Percentiles rank a stretch among this genome's conserved stretches.
These are phyloP conservation scores for Diplodus puntazzo DNA, from an alignment of 2,797 vertebrate species.

Conservation along the genomic window DNA sequence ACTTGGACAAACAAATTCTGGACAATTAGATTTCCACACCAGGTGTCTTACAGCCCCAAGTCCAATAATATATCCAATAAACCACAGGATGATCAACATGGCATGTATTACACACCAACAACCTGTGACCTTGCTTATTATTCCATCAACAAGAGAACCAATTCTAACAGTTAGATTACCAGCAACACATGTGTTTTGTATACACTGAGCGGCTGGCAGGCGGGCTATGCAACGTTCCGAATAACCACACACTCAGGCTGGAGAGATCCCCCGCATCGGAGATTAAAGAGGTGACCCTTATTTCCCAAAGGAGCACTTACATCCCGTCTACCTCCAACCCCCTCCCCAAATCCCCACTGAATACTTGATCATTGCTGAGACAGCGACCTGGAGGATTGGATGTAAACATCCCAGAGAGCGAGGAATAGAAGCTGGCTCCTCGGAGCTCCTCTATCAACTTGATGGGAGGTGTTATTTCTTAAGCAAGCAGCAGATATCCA, in stretches of 20 bases:
- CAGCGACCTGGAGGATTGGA: constrained; percentile 65
- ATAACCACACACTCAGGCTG: constrained; percentile 55
- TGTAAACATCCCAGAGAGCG: constrained; percentile 74
- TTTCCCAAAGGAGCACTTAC: constrained; percentile 78
- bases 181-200: constrained; percentile 48
- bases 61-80: constrained; percentile 26
- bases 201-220: constrained; percentile 37
- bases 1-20: constrained; percentile 26
- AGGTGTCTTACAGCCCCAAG: neutral
- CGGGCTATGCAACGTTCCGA: constrained; percentile 6
- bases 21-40: constrained; percentile 15
- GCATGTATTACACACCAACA: constrained; percentile 10
- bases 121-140: constrained; percentile 53
- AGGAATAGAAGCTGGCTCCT: constrained; percentile 42
- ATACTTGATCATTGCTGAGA: constrained; percentile 76
- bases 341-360: constrained; percentile 72
- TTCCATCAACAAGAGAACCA: constrained; percentile 39
- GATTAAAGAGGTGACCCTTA: constrained; percentile 83
- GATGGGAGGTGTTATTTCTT: constrained; percentile 80
- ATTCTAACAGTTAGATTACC: constrained; percentile 53
- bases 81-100: constrained; percentile 35
- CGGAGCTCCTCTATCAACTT: constrained; percentile 75
- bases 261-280: constrained; percentile 56
- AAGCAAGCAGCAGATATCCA: constrained; percentile 78
- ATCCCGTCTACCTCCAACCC: constrained; percentile 44